A percentile compares a stretch with the other conserved stretches of the same genome.
These are phyloP conservation scores for Psix sp. DNA, from an alignment of 1,140 invertebrate species.

Conservation along the genomic window DNA sequence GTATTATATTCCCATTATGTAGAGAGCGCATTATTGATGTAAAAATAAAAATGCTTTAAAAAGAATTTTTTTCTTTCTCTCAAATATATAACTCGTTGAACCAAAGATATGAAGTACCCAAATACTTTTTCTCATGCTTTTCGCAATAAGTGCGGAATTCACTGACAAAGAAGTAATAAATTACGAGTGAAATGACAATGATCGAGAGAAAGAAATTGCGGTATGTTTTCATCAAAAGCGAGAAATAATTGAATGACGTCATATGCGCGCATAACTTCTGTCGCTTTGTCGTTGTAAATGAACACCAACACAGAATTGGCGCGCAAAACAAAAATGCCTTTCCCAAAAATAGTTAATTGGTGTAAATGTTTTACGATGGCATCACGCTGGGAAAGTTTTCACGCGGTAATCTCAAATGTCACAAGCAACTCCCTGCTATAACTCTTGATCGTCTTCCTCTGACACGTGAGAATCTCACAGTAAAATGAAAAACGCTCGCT, in stretches of 20 bases:
- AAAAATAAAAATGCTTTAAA: too few species aligned
- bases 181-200: neutral
- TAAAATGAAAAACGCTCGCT: constrained; percentile 46
- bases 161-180: too few species aligned
- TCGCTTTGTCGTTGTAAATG: constrained; percentile 35
- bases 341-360: constrained; percentile 48
- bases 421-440: constrained; percentile 25
- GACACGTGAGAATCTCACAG: constrained; percentile 34
- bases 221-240: neutral
- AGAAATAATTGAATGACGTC: constrained; percentile 5
- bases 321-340: constrained; percentile 12
- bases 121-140: too few species aligned
- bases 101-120: too few species aligned
- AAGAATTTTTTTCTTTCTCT: too few species aligned
- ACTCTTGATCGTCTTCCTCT: constrained; percentile 50
- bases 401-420: constrained; percentile 29
- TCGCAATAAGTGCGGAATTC: too few species aligned
- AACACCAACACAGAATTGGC: neutral
- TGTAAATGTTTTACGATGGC: constrained; percentile 15
- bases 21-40: too few species aligned
- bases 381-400: constrained; percentile 34
- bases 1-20: too few species aligned
- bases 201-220: neutral
- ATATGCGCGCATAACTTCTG: constrained; percentile 4
- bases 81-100: too few species aligned